Conservation (phyloP, 2,888 invertebrate genomes). For the Lottia gigantea region DNA sequence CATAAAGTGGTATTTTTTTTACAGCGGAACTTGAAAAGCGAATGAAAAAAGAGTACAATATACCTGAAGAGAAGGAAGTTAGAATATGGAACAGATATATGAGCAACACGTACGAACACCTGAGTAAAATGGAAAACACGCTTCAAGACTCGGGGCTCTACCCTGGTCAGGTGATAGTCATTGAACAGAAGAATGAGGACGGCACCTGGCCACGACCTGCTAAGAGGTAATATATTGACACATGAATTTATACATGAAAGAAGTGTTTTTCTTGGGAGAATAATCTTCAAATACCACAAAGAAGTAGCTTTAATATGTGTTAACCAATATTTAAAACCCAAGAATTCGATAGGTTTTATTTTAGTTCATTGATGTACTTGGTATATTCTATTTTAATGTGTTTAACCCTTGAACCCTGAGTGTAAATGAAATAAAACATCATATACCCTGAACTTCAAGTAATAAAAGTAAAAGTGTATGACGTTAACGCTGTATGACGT, state of each 20-base stretch:
- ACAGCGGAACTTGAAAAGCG: conserved; percentile 63
- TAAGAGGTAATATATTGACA: conserved; percentile 43
- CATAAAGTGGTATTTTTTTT: conserved; percentile 7
- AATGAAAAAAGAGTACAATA: conserved; percentile 66
- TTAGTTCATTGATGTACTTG: no score
- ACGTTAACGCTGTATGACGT: no score
- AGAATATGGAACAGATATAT: conserved; percentile 69
- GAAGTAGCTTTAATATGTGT: no score
- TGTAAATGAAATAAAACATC: no score
- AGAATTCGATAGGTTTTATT: no score
- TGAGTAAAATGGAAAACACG: conserved; percentile 67
- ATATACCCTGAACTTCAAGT: no score
- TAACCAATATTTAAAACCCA: no score
- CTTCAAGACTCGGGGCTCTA: conserved; percentile 69
- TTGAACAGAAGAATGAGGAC: conserved; percentile 69
- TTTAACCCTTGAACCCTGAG: no score
- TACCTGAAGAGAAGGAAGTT: conserved; percentile 67
- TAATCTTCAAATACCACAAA: no score
- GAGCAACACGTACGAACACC: conserved; percentile 67
- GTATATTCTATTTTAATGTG: no score
- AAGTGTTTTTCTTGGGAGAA: no score
- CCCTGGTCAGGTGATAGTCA: conserved; percentile 67
- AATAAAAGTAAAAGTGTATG: no score
- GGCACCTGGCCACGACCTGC: conserved; percentile 70
- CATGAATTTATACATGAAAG: neutral